Evolutionary conservation across 2,797 vertebrate genomes (phyloP), one percentile per base, ranked within the genome.

Genomic region (Muscicapa comitata): DNA sequence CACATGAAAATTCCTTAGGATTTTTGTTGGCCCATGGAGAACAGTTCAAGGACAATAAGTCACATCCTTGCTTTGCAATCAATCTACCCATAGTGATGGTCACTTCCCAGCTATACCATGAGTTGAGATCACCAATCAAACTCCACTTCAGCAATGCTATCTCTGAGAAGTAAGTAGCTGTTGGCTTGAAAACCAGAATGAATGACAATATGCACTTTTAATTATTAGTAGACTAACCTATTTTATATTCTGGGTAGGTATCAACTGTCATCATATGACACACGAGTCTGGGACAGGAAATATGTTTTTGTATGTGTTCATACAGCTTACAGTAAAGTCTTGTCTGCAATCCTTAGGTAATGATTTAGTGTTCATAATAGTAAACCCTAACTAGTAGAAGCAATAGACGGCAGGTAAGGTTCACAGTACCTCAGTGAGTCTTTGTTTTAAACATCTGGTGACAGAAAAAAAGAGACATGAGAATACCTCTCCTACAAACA

Each of bases 21-120:
- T 51, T 40, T 74, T 67, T 76, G 23, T 65, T 76, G 55, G 11
- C 10, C 45, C 43, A 7, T 18, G 25, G n/a, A 70, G 48, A 70
- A 33, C 16, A 24, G 29, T 8, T 90, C 33, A 76, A 16, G 31
- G 18, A 11, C 5, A 18, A 38, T 17, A 65, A 80, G 28, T 61
- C 9, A 18, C 38, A 47, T 29, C 35, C 7, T 53, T 75, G n/a
- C 45, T 78, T 58, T 68, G 71, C 54, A 61, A 16, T 35, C 1
- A 1, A 10, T 21, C 24, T 54, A 13, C 25, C 7, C 7, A 3
- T 3, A 35, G 78, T 11, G 40, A 43, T 0, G 3, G 18, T 57
- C 15, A 8, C 26, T 42, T 45, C 51, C 35, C 2, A 3, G 43
- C n/a, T 45, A 1, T 14, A 17, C 20, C 10, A 13, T 2, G 17